Conservation (phyloP, 1,140 invertebrate genomes). For the Phortica variegata region DNA sequence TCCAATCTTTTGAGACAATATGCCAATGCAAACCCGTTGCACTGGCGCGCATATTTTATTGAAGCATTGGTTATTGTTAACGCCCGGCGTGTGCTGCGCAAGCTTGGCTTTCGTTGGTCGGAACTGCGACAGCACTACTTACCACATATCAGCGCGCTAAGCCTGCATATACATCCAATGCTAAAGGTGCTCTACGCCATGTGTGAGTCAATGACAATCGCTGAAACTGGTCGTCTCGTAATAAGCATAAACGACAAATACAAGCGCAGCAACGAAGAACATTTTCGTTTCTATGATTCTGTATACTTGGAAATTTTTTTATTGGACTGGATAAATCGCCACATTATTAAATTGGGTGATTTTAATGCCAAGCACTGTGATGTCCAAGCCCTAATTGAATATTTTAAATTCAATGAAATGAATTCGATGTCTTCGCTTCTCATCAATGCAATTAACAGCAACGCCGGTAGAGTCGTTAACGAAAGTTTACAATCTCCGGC, state of each 20-base stretch:
- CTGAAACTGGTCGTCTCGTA: constrained; percentile 32
- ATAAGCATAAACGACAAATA: constrained; percentile 21
- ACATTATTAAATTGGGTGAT: constrained; percentile 30
- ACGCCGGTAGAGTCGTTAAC: constrained; percentile 1
- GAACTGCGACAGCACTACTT: constrained; percentile 37
- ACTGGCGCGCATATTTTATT: constrained; percentile 32
- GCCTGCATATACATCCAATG: constrained; percentile 42
- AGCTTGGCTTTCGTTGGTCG: constrained; percentile 33
- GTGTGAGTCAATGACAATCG: constrained; percentile 36
- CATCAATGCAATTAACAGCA: constrained; percentile 30
- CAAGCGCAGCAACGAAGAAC: constrained; percentile 10
- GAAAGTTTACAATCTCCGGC: not conserved
- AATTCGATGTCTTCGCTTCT: constrained; percentile 25
- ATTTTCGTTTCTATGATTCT: constrained; percentile 38
- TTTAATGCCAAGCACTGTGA: constrained; percentile 23
- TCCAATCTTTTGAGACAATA: constrained; percentile 32
- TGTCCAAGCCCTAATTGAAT: constrained; percentile 38
- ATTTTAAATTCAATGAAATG: constrained; percentile 44
- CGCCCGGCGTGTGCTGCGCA: constrained; percentile 34
- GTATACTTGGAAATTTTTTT: constrained; percentile 44
- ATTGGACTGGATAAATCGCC: constrained; percentile 37
- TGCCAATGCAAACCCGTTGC: constrained; percentile 20
- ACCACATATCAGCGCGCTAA: constrained; percentile 32
- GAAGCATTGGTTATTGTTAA: constrained; percentile 42
- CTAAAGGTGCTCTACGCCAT: constrained; percentile 40